Conservation (phyloP, 2,888 invertebrate species). For the Cryptophagus acutangulus region DNA sequence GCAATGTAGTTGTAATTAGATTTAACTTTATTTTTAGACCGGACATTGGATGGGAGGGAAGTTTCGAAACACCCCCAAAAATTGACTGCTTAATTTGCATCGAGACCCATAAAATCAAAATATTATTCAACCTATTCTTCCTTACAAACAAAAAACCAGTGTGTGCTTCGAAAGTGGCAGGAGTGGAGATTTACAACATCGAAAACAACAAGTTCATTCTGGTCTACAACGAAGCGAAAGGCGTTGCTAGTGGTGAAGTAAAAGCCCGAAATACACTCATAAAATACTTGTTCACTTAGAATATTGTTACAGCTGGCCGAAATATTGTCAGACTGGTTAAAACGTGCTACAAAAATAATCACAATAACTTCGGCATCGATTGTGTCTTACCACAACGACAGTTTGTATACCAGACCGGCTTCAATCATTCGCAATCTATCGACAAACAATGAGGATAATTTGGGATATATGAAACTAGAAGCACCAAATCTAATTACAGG, state of each 20-base stretch:
- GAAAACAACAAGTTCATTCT: conserved; percentile 25
- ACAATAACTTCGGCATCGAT: conserved; percentile 36
- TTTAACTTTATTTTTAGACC: conserved; percentile 21
- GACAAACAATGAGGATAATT: conserved; percentile 23
- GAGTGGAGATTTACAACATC: conserved; percentile 25
- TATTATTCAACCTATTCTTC: conserved; percentile 21
- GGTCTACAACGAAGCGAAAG: conserved; percentile 21
- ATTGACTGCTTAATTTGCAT: conserved; percentile 29
- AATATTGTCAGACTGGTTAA: conserved; percentile 34
- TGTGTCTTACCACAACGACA: conserved; percentile 35
- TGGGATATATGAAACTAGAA: conserved; percentile 34
- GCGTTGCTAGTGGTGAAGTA: conserved; percentile 34
- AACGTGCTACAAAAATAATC: conserved; percentile 32
- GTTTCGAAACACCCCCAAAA: conserved; percentile 18
- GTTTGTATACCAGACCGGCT: conserved; percentile 24
- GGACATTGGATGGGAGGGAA: conserved; percentile 27
- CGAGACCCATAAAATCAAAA: conserved; percentile 26
- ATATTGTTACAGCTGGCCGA: conserved; percentile 36
- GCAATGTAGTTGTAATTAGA: conserved; percentile 1
- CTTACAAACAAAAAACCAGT: conserved; percentile 16
- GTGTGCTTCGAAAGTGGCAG: conserved; percentile 21
- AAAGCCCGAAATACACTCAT: conserved; percentile 6
- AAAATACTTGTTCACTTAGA: neutral
- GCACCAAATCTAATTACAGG: conserved; percentile 43
- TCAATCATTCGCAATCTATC: conserved; percentile 34